Base-by-base conservation (phyloP, 2,797 vertebrate species). In the Takifugu rubripes region DNA sequence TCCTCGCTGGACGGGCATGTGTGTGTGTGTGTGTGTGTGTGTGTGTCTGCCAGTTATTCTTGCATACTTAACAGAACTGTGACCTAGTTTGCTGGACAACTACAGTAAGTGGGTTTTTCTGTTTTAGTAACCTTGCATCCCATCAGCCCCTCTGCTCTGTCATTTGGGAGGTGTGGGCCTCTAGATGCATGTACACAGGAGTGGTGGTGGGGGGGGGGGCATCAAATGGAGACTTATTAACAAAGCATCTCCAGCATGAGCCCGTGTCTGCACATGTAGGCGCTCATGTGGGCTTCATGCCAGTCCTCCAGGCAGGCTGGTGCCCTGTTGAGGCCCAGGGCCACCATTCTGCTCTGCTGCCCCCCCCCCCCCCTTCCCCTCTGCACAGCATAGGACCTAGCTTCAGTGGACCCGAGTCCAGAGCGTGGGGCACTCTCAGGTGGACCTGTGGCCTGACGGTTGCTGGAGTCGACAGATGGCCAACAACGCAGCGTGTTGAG, bases 21-120 rank as follows among this genome's bases (percentile, higher is more conserved):
- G 54, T 81, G 61, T 70, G 55, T 74, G 52, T 65, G 54, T 54
- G 63, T 74, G 66, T 66, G 70, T 59, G 49, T 66, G 42, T 70
- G 29, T 79, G 65, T 64, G 61, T 54, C 79, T 82, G 79, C 64
- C 64, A 80, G 83, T 90, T 86, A 86, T 86, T 88, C 85, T 90
- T 87, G 85, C 87, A 88, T 88, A 87, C 83, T 88, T 90, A 90
- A 90, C 86, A 86, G 75, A 90, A 87, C 81, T 74, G 82, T 90
- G 90, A 92, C 89, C 90, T 91, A 91, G 81, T 91, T 92, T 88
- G 68, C 74, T 74, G 84, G 82, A 87, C 83, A 78, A 74, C 81
- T 85, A 82, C 81, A 79, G 77, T 90, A 90, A 91, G 88, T 90
- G 85, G 73, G 74, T 87, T 91, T 84, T 68, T 85, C 85, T 89